These are phyloP conservation scores for Saxicola maurus DNA, from an alignment of 2,797 vertebrate genomes.

Conservation along the genomic window DNA sequence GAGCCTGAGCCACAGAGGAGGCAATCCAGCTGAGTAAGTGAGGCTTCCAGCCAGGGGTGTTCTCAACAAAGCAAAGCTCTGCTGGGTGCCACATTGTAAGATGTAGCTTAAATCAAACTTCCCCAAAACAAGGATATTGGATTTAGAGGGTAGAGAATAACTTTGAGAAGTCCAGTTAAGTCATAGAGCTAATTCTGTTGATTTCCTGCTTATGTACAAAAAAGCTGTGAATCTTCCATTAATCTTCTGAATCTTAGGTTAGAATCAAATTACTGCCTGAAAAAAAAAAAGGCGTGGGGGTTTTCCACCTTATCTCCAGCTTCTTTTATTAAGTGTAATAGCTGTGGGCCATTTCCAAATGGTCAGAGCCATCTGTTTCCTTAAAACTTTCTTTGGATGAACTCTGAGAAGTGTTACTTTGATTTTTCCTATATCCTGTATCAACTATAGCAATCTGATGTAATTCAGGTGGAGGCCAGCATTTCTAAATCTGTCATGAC, in stretches of 20 bases:
- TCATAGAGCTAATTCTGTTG: background rate
- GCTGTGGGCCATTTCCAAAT: background rate
- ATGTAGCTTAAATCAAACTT: background rate
- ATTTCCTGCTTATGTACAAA: background rate
- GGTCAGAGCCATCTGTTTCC: background rate
- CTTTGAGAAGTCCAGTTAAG: background rate
- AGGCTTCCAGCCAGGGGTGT: conserved; percentile 5
- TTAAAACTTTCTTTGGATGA: background rate
- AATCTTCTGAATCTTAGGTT: background rate
- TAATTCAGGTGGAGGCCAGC: conserved; percentile 19
- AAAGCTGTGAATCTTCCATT: background rate
- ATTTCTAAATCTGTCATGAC: conserved; percentile 32
- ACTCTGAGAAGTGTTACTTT: background rate
- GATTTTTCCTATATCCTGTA: conserved; percentile 32
- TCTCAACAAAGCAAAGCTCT: background rate
- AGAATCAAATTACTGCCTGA: background rate
- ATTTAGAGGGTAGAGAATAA: background rate
- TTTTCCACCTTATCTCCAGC: background rate
- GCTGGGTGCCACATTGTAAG: background rate
- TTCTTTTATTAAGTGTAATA: background rate
- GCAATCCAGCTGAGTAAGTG: background rate
- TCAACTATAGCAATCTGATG: background rate
- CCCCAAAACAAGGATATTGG: background rate
- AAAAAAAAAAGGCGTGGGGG: accelerated
- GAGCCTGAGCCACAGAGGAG: background rate